These are phyloP conservation scores for Acanthosoma haemorrhoidale DNA, from an alignment of 2,888 invertebrate species.

Conservation along the genomic window DNA sequence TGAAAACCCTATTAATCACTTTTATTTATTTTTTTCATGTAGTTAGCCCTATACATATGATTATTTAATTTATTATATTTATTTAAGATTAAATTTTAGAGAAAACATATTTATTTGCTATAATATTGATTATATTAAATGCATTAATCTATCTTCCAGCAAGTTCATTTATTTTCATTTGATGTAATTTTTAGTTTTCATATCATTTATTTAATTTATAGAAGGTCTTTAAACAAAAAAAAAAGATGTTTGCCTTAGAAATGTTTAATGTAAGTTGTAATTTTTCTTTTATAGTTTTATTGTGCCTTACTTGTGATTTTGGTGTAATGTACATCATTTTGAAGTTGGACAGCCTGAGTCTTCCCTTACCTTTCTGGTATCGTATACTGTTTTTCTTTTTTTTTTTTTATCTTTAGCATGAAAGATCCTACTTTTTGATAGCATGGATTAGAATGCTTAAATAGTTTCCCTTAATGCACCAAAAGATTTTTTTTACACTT, in stretches of 20 bases:
- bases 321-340: background rate
- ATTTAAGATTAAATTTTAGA: too few relatives aligned
- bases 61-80: background rate
- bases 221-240: background rate
- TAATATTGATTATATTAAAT: too few relatives aligned
- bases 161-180: background rate
- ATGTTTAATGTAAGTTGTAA: slow-evolving; percentile 2
- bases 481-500: too few relatives aligned
- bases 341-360: background rate
- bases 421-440: too few relatives aligned
- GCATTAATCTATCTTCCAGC: background rate
- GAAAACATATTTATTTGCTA: too few relatives aligned
- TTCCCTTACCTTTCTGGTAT: background rate
- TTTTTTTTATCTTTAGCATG: background rate
- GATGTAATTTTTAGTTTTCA: background rate
- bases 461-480: too few relatives aligned
- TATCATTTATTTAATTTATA: background rate
- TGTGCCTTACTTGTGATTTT: slow-evolving; percentile 10
- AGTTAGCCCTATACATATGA: background rate
- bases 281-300: slow-evolving; percentile 12
- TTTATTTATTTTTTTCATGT: background rate
- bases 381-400: background rate
- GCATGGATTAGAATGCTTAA: too few relatives aligned
- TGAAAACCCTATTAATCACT: too few relatives aligned
- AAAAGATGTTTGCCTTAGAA: background rate